Evolutionary conservation across 2,797 vertebrate species (phyloP).

Genomic region (Rallus crepitans): DNA sequence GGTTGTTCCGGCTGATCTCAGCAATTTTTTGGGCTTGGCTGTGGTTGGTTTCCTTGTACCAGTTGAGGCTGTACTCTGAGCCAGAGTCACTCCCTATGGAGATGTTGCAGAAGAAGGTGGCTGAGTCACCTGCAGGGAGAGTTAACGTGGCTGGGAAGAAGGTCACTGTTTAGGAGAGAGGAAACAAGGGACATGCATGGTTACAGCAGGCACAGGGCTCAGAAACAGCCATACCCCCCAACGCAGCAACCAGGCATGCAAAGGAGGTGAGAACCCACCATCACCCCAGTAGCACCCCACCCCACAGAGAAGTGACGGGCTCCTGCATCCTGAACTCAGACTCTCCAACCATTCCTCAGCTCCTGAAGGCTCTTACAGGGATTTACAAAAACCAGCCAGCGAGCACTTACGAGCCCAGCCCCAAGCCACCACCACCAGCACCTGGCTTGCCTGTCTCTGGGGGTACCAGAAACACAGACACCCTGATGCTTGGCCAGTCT

Average conservation of each 20-base stretch:
- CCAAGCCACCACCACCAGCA: no score
- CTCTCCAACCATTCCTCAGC: accelerated
- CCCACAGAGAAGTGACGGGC: not conserved
- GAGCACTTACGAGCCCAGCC: not conserved
- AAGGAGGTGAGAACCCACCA: not conserved
- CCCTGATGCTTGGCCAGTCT: not conserved
- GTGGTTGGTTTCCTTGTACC: slow-evolving; percentile 42
- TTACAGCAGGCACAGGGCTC: not conserved
- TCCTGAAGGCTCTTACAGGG: not conserved
- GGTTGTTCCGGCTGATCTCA: not conserved
- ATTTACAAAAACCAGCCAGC: not conserved
- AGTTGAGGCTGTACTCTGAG: slow-evolving; percentile 18
- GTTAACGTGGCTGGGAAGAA: not conserved
- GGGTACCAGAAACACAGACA: not conserved
- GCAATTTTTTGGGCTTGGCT: slow-evolving; percentile 20
- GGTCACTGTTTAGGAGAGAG: slow-evolving; percentile 42
- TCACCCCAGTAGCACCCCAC: accelerated
- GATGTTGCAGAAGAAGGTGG: slow-evolving; percentile 62
- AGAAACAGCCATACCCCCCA: not conserved
- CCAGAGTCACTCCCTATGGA: not conserved
- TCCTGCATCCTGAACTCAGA: not conserved
- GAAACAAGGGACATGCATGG: not conserved
- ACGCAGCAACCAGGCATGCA: not conserved
- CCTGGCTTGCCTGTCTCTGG: not conserved
- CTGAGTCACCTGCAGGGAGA: not conserved